A percentile compares a stretch with the other conserved stretches of the same genome.
These are phyloP conservation scores for Calameuta pallipes DNA, from an alignment of 2,888 invertebrate genomes.

Conservation along the genomic window DNA sequence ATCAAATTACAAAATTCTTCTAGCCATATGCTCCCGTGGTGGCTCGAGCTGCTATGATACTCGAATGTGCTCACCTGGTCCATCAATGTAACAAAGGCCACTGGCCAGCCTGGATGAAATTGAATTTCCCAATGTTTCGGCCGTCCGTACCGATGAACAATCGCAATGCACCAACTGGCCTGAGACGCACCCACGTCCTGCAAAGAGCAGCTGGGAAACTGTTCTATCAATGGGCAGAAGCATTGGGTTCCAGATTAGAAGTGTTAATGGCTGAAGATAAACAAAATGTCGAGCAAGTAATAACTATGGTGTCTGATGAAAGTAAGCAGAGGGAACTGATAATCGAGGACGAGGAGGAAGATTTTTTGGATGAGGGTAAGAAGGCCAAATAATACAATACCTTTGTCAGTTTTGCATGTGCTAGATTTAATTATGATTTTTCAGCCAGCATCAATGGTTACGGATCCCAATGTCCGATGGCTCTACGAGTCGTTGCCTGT, in stretches of 20 bases:
- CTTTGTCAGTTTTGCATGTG: slow-evolving; percentile 9
- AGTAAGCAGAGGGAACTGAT: slow-evolving; percentile 82
- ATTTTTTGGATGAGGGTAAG: slow-evolving; percentile 94
- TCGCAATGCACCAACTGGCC: slow-evolving; percentile 69
- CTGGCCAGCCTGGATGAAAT: slow-evolving; percentile 98
- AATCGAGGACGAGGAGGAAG: slow-evolving; percentile 93
- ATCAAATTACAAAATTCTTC: slow-evolving; percentile 35
- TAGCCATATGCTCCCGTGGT: slow-evolving; percentile 95
- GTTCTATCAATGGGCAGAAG: slow-evolving; percentile 98
- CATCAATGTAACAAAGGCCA: slow-evolving; percentile 98
- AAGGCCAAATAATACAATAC: slow-evolving; percentile 36
- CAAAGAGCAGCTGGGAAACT: slow-evolving; percentile 95
- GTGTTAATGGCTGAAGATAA: slow-evolving; percentile 89
- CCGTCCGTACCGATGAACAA: slow-evolving; percentile 74
- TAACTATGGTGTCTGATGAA: slow-evolving; percentile 78
- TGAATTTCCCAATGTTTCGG: slow-evolving; percentile 81
- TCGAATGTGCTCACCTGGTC: slow-evolving; percentile 97
- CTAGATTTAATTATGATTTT: slow-evolving; percentile 26
- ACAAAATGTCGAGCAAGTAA: slow-evolving; percentile 76
- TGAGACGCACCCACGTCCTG: slow-evolving; percentile 76
- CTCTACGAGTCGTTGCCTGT: slow-evolving; percentile 92
- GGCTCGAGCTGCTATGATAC: slow-evolving; percentile 87
- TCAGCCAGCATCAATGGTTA: slow-evolving; percentile 76
- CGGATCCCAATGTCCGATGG: slow-evolving; percentile 88
- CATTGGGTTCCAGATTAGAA: slow-evolving; percentile 89